Evolutionary conservation across 2,888 invertebrate genomes (phyloP).

Genomic region (Phania funesta): DNA sequence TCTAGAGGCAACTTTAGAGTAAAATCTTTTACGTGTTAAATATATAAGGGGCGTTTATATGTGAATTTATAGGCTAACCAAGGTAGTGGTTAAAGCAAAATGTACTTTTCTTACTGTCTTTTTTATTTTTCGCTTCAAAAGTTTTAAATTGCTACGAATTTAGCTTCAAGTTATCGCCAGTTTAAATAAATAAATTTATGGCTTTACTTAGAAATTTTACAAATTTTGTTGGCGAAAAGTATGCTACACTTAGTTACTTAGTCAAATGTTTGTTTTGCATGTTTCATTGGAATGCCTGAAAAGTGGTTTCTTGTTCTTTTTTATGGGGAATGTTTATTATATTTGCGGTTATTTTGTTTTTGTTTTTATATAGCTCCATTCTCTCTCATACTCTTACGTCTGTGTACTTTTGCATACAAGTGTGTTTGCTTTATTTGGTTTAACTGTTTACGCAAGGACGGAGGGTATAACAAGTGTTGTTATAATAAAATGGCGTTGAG

Average conservation of each 20-base stretch:
- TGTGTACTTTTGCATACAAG: not conserved
- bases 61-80: conserved; percentile 29
- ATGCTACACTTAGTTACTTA: conserved; percentile 3
- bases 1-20: conserved; percentile 2
- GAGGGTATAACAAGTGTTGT: too few species aligned
- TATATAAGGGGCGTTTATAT: conserved; percentile 15
- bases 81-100: not conserved
- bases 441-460: too few species aligned
- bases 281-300: not conserved
- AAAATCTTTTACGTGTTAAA: conserved; percentile 2
- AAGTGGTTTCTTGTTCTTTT: not conserved
- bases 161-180: conserved; percentile 37
- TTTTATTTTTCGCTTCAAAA: not conserved
- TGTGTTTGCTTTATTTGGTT: not conserved
- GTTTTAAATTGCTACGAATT: conserved; percentile 30
- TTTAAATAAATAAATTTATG: conserved; percentile 55
- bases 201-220: conserved; percentile 31
- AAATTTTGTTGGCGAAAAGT: conserved; percentile 16
- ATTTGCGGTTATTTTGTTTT: conserved; percentile 32
- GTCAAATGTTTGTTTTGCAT: not conserved
- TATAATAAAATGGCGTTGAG: not conserved
- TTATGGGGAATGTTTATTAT: conserved; percentile 22
- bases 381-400: too few species aligned
- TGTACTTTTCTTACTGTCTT: not conserved
- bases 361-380: too few species aligned